A percentile compares a stretch with the other conserved stretches of the same genome.
Evolutionary conservation across 2,113 vertebrate genomes (phyloP).

Genomic region (Talpa occidentalis): DNA sequence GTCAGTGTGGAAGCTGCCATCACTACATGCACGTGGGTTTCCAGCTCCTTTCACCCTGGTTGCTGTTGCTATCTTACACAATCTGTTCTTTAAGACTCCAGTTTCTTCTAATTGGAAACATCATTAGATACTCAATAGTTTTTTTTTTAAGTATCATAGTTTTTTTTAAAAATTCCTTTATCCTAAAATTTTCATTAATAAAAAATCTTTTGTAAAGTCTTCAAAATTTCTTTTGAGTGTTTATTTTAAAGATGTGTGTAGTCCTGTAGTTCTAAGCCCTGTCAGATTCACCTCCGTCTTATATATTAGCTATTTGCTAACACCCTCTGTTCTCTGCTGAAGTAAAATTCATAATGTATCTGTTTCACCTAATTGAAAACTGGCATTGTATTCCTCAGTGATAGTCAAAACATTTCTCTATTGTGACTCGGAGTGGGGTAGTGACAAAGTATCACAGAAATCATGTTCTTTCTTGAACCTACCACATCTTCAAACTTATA

Average conservation of each 20-base stretch:
- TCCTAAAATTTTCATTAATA: conserved; percentile 49
- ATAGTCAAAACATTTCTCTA: not conserved
- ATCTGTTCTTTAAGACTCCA: not conserved
- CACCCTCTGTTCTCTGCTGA: not conserved
- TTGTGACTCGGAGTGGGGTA: not conserved
- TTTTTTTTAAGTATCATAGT: not conserved
- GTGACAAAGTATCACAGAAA: not conserved
- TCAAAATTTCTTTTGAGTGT: not conserved
- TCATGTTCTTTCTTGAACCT: not conserved
- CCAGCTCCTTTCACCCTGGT: not conserved
- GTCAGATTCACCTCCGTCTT: not conserved
- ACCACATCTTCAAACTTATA: not conserved
- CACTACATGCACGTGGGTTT: accelerated
- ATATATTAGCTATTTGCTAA: not conserved
- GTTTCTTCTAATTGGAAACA: not conserved
- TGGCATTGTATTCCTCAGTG: not conserved
- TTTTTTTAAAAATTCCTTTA: conserved; percentile 26
- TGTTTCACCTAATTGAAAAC: not conserved
- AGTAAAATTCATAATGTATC: not conserved
- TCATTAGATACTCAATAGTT: not conserved
- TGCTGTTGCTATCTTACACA: not conserved
- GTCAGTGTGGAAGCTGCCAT: not conserved
- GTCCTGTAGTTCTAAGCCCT: not conserved
- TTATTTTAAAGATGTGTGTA: conserved; percentile 18
- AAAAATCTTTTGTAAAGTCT: not conserved